A percentile compares a stretch with the other conserved stretches of the same genome.
phyloP scores from a whole-genome alignment of 2,888 invertebrate species.

The Mayetiola destructor region DNA sequence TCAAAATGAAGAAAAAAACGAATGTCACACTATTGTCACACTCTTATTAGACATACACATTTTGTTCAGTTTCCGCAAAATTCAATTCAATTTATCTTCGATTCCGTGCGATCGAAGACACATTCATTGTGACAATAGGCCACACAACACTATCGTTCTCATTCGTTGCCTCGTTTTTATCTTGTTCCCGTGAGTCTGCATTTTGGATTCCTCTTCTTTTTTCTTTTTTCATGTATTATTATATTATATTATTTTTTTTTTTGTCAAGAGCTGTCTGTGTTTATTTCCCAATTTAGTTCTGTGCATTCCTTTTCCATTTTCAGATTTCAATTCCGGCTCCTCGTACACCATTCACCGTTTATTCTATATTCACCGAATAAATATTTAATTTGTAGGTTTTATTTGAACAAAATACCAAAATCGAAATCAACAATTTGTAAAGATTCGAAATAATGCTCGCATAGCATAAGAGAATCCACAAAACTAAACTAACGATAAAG shows the following conservation, averaged over 20 bases:
- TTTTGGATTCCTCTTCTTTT: background rate
- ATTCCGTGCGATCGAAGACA: background rate
- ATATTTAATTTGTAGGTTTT: constrained; percentile 9
- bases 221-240: background rate
- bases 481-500: too few relatives aligned
- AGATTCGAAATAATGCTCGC: too few relatives aligned
- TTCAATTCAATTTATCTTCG: too few relatives aligned
- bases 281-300: background rate
- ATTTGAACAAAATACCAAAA: background rate
- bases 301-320: background rate
- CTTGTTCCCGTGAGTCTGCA: background rate
- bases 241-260: background rate
- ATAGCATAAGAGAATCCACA: too few relatives aligned
- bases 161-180: background rate
- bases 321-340: background rate
- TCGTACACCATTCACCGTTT: too few relatives aligned
- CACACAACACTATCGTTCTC: background rate
- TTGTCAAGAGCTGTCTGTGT: background rate
- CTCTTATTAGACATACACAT: too few relatives aligned
- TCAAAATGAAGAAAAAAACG: too few relatives aligned
- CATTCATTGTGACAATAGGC: background rate
- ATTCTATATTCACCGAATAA: constrained; percentile 1
- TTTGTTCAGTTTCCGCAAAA: constrained; percentile 5
- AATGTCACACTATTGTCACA: too few relatives aligned
- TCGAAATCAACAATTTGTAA: constrained; percentile 6